Percentiles rank a stretch among this genome's conserved stretches.
These are phyloP conservation scores for Parauchenoglanis punctatus DNA, from an alignment of 2,797 vertebrate species.

Conservation along the genomic window DNA sequence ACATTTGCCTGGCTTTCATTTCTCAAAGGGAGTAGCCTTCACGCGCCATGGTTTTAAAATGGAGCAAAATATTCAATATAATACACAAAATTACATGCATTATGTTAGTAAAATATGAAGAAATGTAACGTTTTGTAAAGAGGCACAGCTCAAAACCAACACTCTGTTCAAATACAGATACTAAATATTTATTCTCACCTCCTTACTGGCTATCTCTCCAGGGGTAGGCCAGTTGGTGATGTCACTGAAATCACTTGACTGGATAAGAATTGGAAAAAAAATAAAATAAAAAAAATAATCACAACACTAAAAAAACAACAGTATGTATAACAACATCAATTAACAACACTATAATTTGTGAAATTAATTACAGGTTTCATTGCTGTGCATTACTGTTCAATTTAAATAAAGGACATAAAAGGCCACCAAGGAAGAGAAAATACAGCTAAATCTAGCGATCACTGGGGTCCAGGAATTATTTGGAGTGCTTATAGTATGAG, in stretches of 20 bases:
- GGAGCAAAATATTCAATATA: not conserved
- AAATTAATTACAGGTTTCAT: not conserved
- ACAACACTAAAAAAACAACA: not conserved
- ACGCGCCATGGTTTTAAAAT: not conserved
- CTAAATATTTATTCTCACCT: constrained; percentile 73
- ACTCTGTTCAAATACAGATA: not conserved
- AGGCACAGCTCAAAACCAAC: not conserved
- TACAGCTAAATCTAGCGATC: not conserved
- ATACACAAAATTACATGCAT: not conserved
- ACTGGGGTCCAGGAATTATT: not conserved
- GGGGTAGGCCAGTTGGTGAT: constrained; percentile 96
- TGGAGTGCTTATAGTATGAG: not conserved
- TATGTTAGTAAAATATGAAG: not conserved
- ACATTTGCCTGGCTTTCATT: not conserved
- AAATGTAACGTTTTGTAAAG: not conserved
- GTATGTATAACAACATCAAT: not conserved
- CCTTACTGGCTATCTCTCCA: constrained; percentile 88
- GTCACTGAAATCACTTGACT: constrained; percentile 91
- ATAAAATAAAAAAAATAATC: not conserved
- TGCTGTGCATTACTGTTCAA: not conserved
- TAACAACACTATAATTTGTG: not conserved
- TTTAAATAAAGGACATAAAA: not conserved
- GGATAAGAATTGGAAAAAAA: constrained; percentile 40
- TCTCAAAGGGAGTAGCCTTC: not conserved
- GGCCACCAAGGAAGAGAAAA: not conserved